These are phyloP conservation scores for Neotoma lepida DNA, from an alignment of 2,113 vertebrate species.

Conservation along the genomic window DNA sequence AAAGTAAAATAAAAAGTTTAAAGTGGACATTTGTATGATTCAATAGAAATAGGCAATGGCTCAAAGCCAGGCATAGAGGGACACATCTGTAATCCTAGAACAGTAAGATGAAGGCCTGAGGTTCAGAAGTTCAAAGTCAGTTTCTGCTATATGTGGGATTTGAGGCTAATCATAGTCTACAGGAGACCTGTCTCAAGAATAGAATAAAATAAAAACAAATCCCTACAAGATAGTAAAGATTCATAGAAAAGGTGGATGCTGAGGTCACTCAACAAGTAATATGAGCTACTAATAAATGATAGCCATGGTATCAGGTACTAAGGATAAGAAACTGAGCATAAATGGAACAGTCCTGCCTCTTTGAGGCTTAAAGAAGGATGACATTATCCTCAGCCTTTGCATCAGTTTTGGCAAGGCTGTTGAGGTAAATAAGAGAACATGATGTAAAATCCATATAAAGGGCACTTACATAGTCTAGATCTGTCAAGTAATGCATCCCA, in stretches of 20 bases:
- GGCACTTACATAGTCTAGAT: background rate
- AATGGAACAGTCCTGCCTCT: background rate
- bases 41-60: background rate
- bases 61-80: background rate
- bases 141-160: too few species aligned
- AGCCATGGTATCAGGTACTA: background rate
- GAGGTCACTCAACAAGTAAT: background rate
- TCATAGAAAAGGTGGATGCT: background rate
- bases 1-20: conserved; percentile 11
- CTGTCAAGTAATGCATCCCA: background rate
- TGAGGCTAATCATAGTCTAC: background rate
- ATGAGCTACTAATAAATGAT: background rate
- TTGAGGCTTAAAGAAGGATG: background rate
- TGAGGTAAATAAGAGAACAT: background rate
- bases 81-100: background rate
- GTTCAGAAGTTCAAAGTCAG: background rate
- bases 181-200: background rate
- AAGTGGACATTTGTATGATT: background rate
- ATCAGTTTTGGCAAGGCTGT: background rate
- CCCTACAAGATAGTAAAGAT: background rate
- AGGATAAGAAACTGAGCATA: background rate
- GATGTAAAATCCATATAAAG: background rate
- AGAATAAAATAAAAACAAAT: background rate
- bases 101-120: background rate
- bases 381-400: background rate